Base-by-base conservation (phyloP, 2,888 invertebrate genomes). In the Netelia inedita region DNA sequence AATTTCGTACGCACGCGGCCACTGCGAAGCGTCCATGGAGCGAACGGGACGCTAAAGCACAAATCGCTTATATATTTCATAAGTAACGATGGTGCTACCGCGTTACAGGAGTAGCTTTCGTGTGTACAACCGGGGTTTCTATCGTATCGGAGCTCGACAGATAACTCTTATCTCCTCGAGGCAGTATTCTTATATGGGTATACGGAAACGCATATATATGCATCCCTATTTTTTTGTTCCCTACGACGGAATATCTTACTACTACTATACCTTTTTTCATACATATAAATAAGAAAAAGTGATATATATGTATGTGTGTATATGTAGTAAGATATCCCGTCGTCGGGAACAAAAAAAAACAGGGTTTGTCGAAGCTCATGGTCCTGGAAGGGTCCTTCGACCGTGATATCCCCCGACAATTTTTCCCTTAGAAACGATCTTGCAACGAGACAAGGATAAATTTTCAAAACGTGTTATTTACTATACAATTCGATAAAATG, bases 141-240 rank as follows among this genome's bases (percentile, higher is more conserved):
- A 92, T 93, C 92, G 91, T 92, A 93, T 93, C 92, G 90, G 89
- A 89, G 88, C 89, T 87, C 89, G 85, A 87, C 89, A 91, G 93
- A 93, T 93, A 93, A 93, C 91, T 90, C 91, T 93, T 93, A 93
- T 93, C 93, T 91, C 86, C 75, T 83, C 87, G 80, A 88, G 90
- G 90, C 92, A 92, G 92, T 91, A 92, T 92, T 93, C 92, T 92
- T 92, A 79, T 72, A 92, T 87, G 85, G 86, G 75, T 75, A 73
- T 72, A 76, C 74, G 78, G 68, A 79, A 85, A 79, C 68, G 65
- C 57, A 35, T 63, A 16, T n/a, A 19, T 57, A 57, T 19, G 16
- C 19, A 43, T 41, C n/a, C n/a, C 57, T 6, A 0, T 6, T 35
- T 35, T 35, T 35, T 35, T 35, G 35, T 35, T 35, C 35, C 35